Evolutionary conservation across 2,113 vertebrate genomes (phyloP), one percentile per base, ranked within the genome.

Genomic region (Oenanthe oenanthe): DNA sequence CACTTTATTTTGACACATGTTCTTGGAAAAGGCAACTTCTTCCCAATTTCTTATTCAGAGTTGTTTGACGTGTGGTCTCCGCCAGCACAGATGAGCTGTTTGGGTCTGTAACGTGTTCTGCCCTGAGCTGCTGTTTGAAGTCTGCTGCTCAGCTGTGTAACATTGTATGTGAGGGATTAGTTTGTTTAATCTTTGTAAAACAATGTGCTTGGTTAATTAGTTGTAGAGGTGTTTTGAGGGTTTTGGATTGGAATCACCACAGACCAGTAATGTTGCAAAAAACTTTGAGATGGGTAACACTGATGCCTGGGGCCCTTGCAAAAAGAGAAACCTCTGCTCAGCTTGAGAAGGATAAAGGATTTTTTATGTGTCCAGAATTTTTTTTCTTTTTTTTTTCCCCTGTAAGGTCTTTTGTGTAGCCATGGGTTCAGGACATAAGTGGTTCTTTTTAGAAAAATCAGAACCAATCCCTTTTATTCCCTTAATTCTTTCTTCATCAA

Each of bases 51-150:
- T 90, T 89, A 12, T 7, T 62, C n/a, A 19, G 40, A 36, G 63
- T 31, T 6, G 7, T 76, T 85, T 38, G 36, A 4, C 0, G 0
- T 6, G 19, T 60, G 67, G 11, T 70, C 66, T 51, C 31, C 19
- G 7, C 57, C 73, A 68, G 73, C 66, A 17, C n/a, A 74, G 79
- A 53, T n/a, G 80, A 80, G 48, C 62, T 75, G 28, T 20, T 73
- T 43, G 7, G 26, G 65, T 42, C 67, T 12, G 19, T 36, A 7
- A 31, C 1, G 0, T 47, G 42, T 58, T 70, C 79, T 47, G 47
- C 56, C 10, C 25, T 8, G 28, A 38, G 29, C 4, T 87, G 74
- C 36, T 38, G 22, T 45, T 81, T 28, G 56, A 73, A 58, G 29
- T 47, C 84, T 89, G 20, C 76, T 76, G 50, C 63, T 92, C 18